Evolutionary conservation across 2,797 vertebrate species (phyloP).

Genomic region (Periophthalmus magnuspinnatus): DNA sequence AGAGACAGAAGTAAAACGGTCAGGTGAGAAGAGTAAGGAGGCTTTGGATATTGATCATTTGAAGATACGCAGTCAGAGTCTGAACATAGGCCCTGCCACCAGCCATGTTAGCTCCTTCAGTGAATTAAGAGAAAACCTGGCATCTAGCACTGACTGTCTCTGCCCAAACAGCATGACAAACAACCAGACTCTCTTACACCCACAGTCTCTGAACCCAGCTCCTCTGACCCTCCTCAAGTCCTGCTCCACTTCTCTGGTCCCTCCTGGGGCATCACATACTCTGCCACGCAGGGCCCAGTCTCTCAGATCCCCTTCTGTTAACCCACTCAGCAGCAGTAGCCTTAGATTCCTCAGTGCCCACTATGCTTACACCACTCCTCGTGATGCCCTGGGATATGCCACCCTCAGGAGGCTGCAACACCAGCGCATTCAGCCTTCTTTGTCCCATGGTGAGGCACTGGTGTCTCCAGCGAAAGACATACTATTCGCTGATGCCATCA

Average conservation of each 20-base stretch:
- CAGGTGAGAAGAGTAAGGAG: slow-evolving; percentile 76
- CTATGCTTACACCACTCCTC: slow-evolving; percentile 80
- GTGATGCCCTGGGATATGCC: slow-evolving; percentile 89
- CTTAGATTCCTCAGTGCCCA: slow-evolving; percentile 83
- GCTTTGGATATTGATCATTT: slow-evolving; percentile 64
- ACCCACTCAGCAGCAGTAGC: slow-evolving; percentile 86
- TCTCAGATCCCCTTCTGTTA: slow-evolving; percentile 86
- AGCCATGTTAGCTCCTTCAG: slow-evolving; percentile 91
- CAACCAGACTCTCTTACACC: slow-evolving; percentile 80
- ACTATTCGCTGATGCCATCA: slow-evolving; percentile 90
- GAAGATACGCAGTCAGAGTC: slow-evolving; percentile 91
- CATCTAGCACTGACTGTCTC: slow-evolving; percentile 78
- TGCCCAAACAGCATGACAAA: slow-evolving; percentile 90
- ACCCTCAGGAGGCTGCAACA: slow-evolving; percentile 88
- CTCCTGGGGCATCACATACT: slow-evolving; percentile 86
- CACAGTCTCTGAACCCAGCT: slow-evolving; percentile 1
- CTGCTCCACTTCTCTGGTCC: slow-evolving; percentile 84
- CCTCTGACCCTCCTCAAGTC: slow-evolving; percentile 83
- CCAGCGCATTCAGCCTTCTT: slow-evolving; percentile 88
- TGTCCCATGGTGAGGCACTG: slow-evolving; percentile 88
- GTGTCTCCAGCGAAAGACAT: slow-evolving; percentile 91
- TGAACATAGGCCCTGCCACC: slow-evolving; percentile 90
- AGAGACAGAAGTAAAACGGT: slow-evolving; percentile 63
- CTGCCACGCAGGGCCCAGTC: slow-evolving; percentile 89
- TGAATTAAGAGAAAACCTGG: slow-evolving; percentile 85